Base-by-base conservation (phyloP, 2,113 vertebrate genomes). In the Hippocampus guttulatus region DNA sequence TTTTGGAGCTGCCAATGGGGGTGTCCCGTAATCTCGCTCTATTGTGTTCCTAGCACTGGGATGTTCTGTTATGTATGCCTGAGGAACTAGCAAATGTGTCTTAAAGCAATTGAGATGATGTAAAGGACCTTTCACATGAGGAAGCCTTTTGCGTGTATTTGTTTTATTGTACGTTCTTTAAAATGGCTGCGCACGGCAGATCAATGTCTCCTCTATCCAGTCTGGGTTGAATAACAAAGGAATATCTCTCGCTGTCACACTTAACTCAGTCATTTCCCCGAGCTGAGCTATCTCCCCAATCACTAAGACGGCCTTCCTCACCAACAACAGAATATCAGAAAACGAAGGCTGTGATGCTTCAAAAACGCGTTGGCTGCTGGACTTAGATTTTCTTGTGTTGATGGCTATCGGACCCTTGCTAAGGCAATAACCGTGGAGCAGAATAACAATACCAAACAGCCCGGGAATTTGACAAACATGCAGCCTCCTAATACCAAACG, bases 391-490 rank as follows among this genome's bases (percentile, higher is more conserved):
- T 73, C 73, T 72, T 60, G 67, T 70, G 69, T 83, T 84, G 82
- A 88, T 87, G 85, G 78, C 72, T 71, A 47, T 71, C 86, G 78
- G 85, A 79, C 81, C 68, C n/a, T 62, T 75, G 84, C 78, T 76
- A 65, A 33, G 67, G 71, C 79, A 68, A 76, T 72, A 72, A 77
- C 61, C 70, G 38, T 62, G 51, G 14, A 74, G 69, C 55, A 55
- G 54, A 81, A 68, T 15, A 52, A 71, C 30, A 68, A 33, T 77
- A 85, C 78, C 74, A 82, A 75, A 41, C 71, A 75, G 70, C 61
- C 40, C 25, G 64, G 57, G 68, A 78, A 71, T 81, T 62, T 10
- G 60, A 70, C 43, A 68, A 30, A n/a, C 27, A 52, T 68, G 33
- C 51, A 20, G 4, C 16, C 40, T 41, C 21, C 2, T 62, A 65